Evolutionary conservation across 2,888 invertebrate species (phyloP).

Genomic region (Sarcophaga carnaria): DNA sequence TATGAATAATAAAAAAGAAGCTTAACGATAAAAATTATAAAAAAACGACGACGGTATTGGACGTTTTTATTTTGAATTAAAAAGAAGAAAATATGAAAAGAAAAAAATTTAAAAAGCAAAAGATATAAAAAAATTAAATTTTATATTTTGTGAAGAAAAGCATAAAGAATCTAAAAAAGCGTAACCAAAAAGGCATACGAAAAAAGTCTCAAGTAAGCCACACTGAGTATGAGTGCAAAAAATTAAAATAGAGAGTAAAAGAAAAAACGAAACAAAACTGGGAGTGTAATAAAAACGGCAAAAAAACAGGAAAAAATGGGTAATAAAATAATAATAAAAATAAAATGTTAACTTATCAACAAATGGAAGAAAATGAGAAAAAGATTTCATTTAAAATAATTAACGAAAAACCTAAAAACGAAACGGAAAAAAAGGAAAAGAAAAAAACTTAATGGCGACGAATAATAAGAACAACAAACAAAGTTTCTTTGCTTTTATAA

Average conservation of each 20-base stretch:
- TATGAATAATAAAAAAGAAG: conserved; percentile 58
- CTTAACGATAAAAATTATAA: conserved; percentile 58
- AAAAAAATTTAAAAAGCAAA: conserved; percentile 22
- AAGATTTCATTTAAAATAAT: conserved; percentile 20
- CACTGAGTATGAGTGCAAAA: conserved; percentile 10
- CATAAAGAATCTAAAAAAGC: conserved; percentile 29
- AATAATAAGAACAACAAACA: conserved; percentile 25
- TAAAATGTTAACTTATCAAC: conserved; percentile 56
- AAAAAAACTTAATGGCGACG: neutral
- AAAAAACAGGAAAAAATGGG: conserved; percentile 24
- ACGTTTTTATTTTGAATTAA: conserved; percentile 25
- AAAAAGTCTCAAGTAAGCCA: conserved; percentile 35
- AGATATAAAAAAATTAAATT: neutral
- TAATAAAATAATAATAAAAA: conserved; percentile 49
- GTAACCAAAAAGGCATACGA: conserved; percentile 40
- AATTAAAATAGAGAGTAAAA: conserved; percentile 13
- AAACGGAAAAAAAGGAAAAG: neutral
- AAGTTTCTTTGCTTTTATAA: conserved; percentile 18
- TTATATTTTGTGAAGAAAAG: neutral
- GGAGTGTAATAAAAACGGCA: conserved; percentile 26
- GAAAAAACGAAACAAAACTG: conserved; percentile 33
- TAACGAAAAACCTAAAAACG: neutral
- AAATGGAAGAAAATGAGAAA: conserved; percentile 43
- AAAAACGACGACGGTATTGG: conserved; percentile 45
- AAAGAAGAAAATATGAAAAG: conserved; percentile 58